Evolutionary conservation across 2,797 vertebrate genomes (phyloP).

Genomic region (Silurus lanzhouensis): DNA sequence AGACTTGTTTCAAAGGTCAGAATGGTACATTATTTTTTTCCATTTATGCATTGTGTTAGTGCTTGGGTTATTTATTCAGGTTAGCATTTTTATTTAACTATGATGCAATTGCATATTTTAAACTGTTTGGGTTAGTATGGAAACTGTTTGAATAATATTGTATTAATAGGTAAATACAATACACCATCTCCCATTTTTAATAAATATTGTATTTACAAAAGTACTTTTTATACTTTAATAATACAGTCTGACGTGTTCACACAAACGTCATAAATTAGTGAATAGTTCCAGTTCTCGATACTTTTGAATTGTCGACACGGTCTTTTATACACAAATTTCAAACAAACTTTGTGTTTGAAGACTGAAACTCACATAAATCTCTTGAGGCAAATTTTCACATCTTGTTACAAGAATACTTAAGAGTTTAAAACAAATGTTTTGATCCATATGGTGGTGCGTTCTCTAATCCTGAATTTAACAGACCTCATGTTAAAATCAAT

Average conservation of each 20-base stretch:
- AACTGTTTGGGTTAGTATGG: neutral
- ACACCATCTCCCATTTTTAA: neutral
- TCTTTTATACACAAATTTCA: neutral
- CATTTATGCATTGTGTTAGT: neutral
- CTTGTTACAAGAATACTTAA: neutral
- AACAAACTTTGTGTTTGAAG: neutral
- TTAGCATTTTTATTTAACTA: neutral
- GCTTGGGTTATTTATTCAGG: neutral
- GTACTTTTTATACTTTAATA: conserved; percentile 26
- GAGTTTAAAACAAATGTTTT: neutral
- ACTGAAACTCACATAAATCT: conserved; percentile 19
- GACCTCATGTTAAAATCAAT: neutral
- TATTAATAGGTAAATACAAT: neutral
- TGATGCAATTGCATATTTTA: neutral
- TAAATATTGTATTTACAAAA: conserved; percentile 38
- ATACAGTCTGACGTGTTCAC: conserved; percentile 5
- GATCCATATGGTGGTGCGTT: conserved; percentile 4
- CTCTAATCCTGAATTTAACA: neutral
- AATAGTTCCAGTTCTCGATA: conserved; percentile 5
- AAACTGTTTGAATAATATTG: too few relatives aligned
- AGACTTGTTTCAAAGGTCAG: neutral
- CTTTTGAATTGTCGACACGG: conserved; percentile 21
- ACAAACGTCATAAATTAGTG: neutral
- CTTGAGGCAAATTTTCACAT: conserved; percentile 3
- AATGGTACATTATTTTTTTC: neutral